Conservation (phyloP, 2,113 vertebrate species). For the Sclerurus mexicanus region DNA sequence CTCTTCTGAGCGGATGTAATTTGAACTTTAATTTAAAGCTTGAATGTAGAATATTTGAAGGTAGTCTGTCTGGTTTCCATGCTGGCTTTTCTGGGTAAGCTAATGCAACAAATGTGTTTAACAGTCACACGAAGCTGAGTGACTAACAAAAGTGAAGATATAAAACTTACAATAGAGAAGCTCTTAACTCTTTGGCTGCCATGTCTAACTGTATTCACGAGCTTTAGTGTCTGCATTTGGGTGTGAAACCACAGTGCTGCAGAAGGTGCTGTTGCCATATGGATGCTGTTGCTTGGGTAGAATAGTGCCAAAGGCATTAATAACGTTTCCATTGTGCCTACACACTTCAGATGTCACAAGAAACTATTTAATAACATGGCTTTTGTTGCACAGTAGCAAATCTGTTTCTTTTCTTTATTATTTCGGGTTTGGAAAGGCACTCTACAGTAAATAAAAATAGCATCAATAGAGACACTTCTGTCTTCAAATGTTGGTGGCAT, state of each 20-base stretch:
- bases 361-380: background rate
- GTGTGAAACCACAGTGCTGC: background rate
- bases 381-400: background rate
- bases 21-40: background rate
- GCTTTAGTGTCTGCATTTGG: background rate
- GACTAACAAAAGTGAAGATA: background rate
- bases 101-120: background rate
- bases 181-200: background rate
- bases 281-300: constrained; percentile 21
- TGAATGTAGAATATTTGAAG: background rate
- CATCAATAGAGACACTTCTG: background rate
- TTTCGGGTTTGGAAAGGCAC: background rate
- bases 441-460: background rate
- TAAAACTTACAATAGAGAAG: background rate
- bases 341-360: background rate
- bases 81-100: background rate
- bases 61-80: constrained; percentile 9
- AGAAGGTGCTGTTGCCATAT: background rate
- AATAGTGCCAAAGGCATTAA: background rate
- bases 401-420: background rate
- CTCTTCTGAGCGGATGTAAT: background rate
- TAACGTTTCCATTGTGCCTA: constrained; percentile 32
- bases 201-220: background rate
- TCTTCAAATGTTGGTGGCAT: background rate
- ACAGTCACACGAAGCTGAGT: background rate